phyloP scores from a whole-genome alignment of 2,888 invertebrate genomes.

The Keiferia lycopersicella region DNA sequence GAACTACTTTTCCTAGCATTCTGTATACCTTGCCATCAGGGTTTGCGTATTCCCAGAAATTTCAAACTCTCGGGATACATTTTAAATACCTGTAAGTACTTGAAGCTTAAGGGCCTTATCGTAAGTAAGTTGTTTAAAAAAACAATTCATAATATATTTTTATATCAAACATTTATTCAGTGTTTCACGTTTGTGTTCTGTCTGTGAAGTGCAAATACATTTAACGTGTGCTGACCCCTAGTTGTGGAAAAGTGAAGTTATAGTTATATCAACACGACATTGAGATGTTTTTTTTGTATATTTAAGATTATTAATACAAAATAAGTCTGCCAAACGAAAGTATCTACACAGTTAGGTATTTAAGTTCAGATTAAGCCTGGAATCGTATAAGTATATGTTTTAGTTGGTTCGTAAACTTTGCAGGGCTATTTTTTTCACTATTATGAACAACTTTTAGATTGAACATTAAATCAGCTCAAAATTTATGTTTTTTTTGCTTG shows the following conservation, averaged over 20 bases:
- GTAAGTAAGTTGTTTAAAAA: background rate
- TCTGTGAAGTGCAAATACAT: background rate
- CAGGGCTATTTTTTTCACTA: no score
- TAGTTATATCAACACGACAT: constrained; percentile 1
- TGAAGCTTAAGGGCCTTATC: no score
- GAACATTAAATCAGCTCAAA: no score
- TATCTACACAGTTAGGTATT: background rate
- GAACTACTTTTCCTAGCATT: no score
- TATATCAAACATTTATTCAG: constrained; percentile 7
- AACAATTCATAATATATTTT: background rate
- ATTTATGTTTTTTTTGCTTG: no score
- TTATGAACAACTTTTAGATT: background rate
- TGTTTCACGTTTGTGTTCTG: background rate
- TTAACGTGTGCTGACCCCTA: background rate
- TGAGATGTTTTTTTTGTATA: background rate
- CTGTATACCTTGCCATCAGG: no score
- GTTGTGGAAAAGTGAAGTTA: background rate
- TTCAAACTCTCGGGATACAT: no score
- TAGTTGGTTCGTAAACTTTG: no score
- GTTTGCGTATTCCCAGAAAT: no score
- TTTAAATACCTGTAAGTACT: no score
- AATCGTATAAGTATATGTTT: no score
- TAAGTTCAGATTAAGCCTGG: no score
- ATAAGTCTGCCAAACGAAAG: background rate
- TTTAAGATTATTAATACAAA: background rate